Evolutionary conservation across 1,140 invertebrate genomes (phyloP).

Genomic region (Temnothorax nylanderi): DNA sequence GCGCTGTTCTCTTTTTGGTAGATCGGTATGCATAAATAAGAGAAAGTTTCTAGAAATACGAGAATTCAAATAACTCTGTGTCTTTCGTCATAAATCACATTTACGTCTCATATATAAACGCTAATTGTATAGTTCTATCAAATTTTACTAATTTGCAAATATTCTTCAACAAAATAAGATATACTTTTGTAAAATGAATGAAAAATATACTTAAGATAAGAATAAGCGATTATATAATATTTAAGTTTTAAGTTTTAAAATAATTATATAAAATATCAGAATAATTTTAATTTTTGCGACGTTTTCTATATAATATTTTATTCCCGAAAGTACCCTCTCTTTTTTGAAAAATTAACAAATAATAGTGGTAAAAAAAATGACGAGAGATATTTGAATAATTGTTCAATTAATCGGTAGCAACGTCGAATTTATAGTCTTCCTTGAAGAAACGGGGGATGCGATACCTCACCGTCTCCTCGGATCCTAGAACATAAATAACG

Average conservation of each 20-base stretch:
- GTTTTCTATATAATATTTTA: background rate
- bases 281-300: background rate
- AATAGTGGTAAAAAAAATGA: background rate
- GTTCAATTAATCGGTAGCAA: slow-evolving; percentile 41
- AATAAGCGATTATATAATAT: background rate
- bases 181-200: background rate
- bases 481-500: slow-evolving; percentile 80
- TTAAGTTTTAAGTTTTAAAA: background rate
- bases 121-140: slow-evolving; percentile 5
- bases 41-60: slow-evolving; percentile 42
- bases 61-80: slow-evolving; percentile 29
- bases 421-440: slow-evolving; percentile 20
- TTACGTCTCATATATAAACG: slow-evolving; percentile 10
- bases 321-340: background rate
- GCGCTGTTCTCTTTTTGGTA: slow-evolving; percentile 40
- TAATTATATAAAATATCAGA: background rate
- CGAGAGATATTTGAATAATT: slow-evolving; percentile 10
- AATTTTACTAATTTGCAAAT: background rate
- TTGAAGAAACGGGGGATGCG: slow-evolving; percentile 76
- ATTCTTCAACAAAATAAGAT: background rate
- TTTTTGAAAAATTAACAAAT: background rate
- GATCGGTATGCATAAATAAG: slow-evolving; percentile 46
- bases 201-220: background rate
- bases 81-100: slow-evolving; percentile 59
- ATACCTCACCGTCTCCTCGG: slow-evolving; percentile 79